Evolutionary conservation across 2,113 vertebrate species (phyloP), one percentile per base, ranked within the genome.

Genomic region (Saguinus midas): DNA sequence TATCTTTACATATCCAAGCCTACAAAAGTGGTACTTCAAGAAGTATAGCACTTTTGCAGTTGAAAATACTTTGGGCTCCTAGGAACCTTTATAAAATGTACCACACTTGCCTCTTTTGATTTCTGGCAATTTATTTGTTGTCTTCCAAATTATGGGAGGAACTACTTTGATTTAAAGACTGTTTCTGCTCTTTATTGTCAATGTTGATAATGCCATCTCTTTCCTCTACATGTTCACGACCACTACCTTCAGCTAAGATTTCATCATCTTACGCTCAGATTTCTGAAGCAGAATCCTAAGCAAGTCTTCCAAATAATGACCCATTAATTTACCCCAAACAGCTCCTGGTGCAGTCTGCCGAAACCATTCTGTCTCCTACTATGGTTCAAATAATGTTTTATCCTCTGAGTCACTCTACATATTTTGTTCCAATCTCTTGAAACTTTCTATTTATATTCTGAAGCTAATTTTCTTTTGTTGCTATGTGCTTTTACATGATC

Each of bases 341-440:
- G 50, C 13, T 80, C 52, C 6, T 52, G 61, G 1, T n/a, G 10
- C 35, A 13, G 58, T 48, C 50, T 79, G 55, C 76, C 55, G 43
- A 90, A 88, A 78, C 8, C 6, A 78, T 27, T 94, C 35, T 55
- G 43, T 27, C n/a, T 92, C 10, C 79, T 66, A 12, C 25, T 58
- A 7, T 64, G 50, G 73, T 29, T 96, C 48, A 81, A 88, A 90
- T 20, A 58, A 11, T 16, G 66, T 76, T 87, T 96, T 84, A 40
- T 95, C 72, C 45, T 86, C 57, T 91, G 43, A 45, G 43, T 93
- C 57, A 58, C 35, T 81, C 90, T 85, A n/a, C 4, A 6, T 52
- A 75, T 68, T 80, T 82, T 92, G 40, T 92, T 93, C 84, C 58
- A 18, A 85, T 45, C 35, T 93, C 87, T 92, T 91, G 55, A 92